Conservation (phyloP, 2,113 vertebrate species). For the Alexandromys fortis region DNA sequence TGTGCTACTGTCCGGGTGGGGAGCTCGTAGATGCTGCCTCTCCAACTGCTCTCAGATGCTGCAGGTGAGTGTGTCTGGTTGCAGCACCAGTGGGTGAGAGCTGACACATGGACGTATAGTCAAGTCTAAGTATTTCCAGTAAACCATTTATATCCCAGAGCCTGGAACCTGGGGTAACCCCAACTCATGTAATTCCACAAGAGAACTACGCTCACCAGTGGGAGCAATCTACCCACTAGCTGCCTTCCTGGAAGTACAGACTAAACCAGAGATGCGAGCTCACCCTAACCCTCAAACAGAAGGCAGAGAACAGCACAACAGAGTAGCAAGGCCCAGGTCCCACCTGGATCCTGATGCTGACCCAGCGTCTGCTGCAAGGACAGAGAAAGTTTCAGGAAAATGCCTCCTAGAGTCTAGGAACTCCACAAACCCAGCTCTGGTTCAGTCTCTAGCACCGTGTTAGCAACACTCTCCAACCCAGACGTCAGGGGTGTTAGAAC, state of each 20-base stretch:
- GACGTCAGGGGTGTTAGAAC: not conserved
- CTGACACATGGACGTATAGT: not conserved
- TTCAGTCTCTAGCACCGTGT: not conserved
- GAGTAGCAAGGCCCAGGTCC: not conserved
- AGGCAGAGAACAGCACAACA: not conserved
- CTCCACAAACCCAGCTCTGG: not conserved
- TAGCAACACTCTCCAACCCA: not conserved
- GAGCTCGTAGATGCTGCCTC: not conserved
- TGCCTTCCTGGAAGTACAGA: not conserved
- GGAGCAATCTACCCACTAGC: not conserved
- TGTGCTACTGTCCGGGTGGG: not conserved
- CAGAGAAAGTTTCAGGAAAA: conserved; percentile 25
- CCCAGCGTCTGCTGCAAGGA: not conserved
- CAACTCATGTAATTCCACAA: conserved; percentile 13
- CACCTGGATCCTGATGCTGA: not conserved
- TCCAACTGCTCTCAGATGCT: not conserved
- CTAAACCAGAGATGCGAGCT: not conserved
- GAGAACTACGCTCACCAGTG: not conserved
- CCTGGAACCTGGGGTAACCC: not conserved
- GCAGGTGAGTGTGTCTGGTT: rapidly evolving
- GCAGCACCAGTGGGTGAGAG: not conserved
- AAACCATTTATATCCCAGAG: not conserved
- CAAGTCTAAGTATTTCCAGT: not conserved
- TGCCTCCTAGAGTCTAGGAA: not conserved
- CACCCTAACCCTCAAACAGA: not conserved